phyloP scores from a whole-genome alignment of 2,797 vertebrate species.

The Sternotherus odoratus region DNA sequence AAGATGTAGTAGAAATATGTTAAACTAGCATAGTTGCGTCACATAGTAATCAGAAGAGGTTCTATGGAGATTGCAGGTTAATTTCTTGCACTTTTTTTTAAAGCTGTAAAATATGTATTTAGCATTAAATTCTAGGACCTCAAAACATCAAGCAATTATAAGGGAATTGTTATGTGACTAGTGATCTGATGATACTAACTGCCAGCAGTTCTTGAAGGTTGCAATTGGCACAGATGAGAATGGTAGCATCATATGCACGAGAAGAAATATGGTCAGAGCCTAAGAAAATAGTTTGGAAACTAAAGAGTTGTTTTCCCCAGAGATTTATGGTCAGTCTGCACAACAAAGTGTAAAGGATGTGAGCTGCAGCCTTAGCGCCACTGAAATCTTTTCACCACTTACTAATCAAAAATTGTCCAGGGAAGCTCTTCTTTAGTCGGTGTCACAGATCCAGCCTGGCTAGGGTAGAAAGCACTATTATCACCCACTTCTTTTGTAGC shows the following conservation, averaged over 20 bases:
- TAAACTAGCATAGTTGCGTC: background rate
- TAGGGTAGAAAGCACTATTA: background rate
- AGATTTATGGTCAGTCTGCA: fast-evolving
- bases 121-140: fast-evolving
- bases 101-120: background rate
- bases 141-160: fast-evolving
- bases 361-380: background rate
- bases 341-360: background rate
- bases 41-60: background rate
- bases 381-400: background rate
- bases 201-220: background rate
- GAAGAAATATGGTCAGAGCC: background rate
- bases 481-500: background rate
- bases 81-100: background rate
- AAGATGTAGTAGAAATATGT: background rate
- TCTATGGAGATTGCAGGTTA: fast-evolving
- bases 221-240: fast-evolving
- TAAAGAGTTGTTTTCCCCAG: fast-evolving
- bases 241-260: background rate
- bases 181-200: fast-evolving
- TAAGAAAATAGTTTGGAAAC: background rate
- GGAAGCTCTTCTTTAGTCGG: background rate
- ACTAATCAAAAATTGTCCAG: background rate
- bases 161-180: background rate
- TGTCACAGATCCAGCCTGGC: background rate